A percentile compares a stretch with the other conserved stretches of the same genome.
phyloP scores from a whole-genome alignment of 2,113 vertebrate species.

The Semnopithecus entellus region DNA sequence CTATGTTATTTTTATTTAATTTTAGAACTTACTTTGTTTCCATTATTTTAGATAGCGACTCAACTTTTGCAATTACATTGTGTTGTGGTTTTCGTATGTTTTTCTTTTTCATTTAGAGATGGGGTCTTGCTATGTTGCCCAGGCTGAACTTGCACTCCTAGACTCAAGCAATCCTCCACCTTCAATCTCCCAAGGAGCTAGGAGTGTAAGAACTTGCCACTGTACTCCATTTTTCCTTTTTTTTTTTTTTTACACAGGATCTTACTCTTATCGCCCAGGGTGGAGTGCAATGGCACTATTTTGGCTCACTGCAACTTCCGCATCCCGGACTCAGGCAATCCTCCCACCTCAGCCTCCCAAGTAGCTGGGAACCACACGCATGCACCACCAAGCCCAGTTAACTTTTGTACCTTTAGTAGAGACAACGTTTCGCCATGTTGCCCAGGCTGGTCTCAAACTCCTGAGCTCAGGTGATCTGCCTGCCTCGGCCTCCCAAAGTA shows the following conservation, averaged over 20 bases:
- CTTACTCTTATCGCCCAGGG: not conserved
- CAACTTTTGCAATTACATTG: not conserved
- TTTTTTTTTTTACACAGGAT: not conserved
- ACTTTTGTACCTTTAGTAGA: no score
- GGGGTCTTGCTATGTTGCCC: not conserved
- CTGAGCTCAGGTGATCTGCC: not conserved
- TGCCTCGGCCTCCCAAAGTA: not conserved
- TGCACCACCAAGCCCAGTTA: no score
- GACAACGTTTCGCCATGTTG: not conserved
- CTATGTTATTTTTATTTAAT: not conserved
- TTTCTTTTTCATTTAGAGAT: not conserved
- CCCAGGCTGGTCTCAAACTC: not conserved
- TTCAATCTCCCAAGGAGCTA: no score
- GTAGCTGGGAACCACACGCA: not conserved
- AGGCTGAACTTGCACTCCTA: not conserved
- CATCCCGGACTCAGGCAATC: no score
- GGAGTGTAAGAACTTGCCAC: no score
- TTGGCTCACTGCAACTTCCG: no score
- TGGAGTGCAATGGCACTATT: not conserved
- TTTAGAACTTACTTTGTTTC: not conserved
- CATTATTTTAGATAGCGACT: not conserved
- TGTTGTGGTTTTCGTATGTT: not conserved
- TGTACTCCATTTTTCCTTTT: no score
- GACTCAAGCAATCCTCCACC: no score
- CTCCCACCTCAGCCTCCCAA: no score